Evolutionary conservation across 2,113 vertebrate genomes (phyloP), one percentile per base, ranked within the genome.

Genomic region (Osmerus mordax): DNA sequence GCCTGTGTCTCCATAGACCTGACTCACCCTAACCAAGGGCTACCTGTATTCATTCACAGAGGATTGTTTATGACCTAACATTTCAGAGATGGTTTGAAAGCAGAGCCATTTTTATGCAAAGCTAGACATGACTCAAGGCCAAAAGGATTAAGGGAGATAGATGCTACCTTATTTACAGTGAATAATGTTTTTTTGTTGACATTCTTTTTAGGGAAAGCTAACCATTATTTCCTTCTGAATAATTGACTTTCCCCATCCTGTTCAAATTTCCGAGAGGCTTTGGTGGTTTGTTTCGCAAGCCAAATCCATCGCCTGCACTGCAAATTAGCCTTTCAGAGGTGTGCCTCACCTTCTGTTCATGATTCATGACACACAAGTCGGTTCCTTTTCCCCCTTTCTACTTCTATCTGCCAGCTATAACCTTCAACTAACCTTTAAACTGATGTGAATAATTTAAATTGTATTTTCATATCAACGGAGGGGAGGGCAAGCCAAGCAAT

Each of bases 351-450:
- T 91, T 90, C 94, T 94, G 93, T 89, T 90, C 80, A 79, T 83
- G 84, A 90, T 90, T 87, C 78, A 71, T 79, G 90, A 73, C 84
- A 89, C 87, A 87, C 28, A 78, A 80, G 86, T 81, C 86, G 70
- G 69, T 9, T 91, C 90, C 86, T 89, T 78, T n/a, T 16, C 12
- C 32, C 16, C 32, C 36, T 51, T 65, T 77, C 79, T 71, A 81
- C 76, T 82, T 75, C 84, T 78, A 71, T 82, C 79, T 82, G 73
- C 87, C 92, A 93, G 93, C 95, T 95, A 95, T 96, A 96, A 97
- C 95, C 95, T 98, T 97, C 94, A 95, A 94, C 94, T 95, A 96
- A 97, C 95, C 95, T 98, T 98, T 94, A 96, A 88, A 95, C 91
- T 92, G 86, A 88, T 81, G 92, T 92, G 95, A 96, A 94, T 95